Conservation (phyloP, 2,888 invertebrate genomes). For the Ditula angustiorana region DNA sequence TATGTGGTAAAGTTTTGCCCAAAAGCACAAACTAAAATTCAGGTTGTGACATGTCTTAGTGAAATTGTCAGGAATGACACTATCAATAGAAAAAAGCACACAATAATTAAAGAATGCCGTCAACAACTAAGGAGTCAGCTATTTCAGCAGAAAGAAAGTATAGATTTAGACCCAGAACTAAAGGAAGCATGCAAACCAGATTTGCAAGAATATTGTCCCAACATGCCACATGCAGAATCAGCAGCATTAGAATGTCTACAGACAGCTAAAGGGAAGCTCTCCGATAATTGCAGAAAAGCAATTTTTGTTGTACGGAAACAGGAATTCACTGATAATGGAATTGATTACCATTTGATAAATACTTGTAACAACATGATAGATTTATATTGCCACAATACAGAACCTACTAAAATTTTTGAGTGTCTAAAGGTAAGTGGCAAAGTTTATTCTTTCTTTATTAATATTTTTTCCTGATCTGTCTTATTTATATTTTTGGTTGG, state of each 20-base stretch:
- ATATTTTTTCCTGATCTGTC: constrained; percentile 12
- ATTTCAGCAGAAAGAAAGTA: constrained; percentile 96
- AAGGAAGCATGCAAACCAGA: constrained; percentile 93
- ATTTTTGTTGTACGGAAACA: constrained; percentile 94
- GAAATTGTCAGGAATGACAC: constrained; percentile 96
- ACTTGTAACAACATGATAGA: constrained; percentile 95
- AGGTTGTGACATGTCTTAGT: constrained; percentile 94
- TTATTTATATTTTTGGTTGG: constrained; percentile 8
- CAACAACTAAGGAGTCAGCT: constrained; percentile 96
- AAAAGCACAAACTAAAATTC: constrained; percentile 90
- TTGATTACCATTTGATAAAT: constrained; percentile 93
- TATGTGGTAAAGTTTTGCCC: constrained; percentile 90
- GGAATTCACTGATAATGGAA: constrained; percentile 93
- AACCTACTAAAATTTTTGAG: constrained; percentile 88
- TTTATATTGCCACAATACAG: constrained; percentile 91
- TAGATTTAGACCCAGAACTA: constrained; percentile 93
- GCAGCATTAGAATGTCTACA: constrained; percentile 93
- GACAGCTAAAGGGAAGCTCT: constrained; percentile 86
- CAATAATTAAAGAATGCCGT: constrained; percentile 94
- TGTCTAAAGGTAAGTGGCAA: constrained; percentile 88
- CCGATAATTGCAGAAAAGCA: constrained; percentile 90
- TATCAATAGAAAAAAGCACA: constrained; percentile 89
- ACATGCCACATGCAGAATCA: constrained; percentile 88
- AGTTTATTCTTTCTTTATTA: constrained; percentile 9
- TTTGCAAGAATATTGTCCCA: constrained; percentile 89